A percentile compares a stretch with the other conserved stretches of the same genome.
These are phyloP conservation scores for Neostethus bicornis DNA, from an alignment of 2,797 vertebrate species.

Conservation along the genomic window DNA sequence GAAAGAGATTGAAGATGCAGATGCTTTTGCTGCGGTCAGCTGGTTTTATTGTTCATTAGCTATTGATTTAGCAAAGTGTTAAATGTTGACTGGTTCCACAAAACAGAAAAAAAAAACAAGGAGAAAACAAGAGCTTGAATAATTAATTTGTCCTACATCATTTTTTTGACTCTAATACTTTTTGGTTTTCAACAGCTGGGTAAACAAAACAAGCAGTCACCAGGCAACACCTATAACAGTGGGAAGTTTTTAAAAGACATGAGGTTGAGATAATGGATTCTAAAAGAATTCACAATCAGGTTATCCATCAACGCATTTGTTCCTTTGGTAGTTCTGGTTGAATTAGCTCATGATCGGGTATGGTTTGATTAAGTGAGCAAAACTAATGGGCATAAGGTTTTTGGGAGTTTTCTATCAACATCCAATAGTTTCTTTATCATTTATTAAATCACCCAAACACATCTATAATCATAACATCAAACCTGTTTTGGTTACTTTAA, in stretches of 20 bases:
- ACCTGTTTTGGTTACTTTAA: not conserved
- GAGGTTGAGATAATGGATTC: conserved; percentile 4
- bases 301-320: not conserved
- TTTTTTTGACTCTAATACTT: not conserved
- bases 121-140: conserved; percentile 4
- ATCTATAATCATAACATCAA: no score
- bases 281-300: not conserved
- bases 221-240: not conserved
- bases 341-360: not conserved
- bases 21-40: not conserved
- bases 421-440: not conserved
- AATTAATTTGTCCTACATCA: conserved; percentile 11
- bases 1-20: not conserved
- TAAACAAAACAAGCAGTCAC: conserved; percentile 9
- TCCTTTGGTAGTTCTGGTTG: not conserved
- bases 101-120: conserved; percentile 1
- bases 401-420: not conserved
- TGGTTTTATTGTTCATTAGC: not conserved
- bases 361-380: not conserved
- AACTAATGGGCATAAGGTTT: not conserved
- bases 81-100: conserved; percentile 8
- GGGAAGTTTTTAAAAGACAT: not conserved
- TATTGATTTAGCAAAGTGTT: conserved; percentile 7
- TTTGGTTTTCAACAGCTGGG: conserved; percentile 14
- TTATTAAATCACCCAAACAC: not conserved